Evolutionary conservation across 2,113 vertebrate species (phyloP).

Genomic region (Campylomormyrus tamandua): DNA sequence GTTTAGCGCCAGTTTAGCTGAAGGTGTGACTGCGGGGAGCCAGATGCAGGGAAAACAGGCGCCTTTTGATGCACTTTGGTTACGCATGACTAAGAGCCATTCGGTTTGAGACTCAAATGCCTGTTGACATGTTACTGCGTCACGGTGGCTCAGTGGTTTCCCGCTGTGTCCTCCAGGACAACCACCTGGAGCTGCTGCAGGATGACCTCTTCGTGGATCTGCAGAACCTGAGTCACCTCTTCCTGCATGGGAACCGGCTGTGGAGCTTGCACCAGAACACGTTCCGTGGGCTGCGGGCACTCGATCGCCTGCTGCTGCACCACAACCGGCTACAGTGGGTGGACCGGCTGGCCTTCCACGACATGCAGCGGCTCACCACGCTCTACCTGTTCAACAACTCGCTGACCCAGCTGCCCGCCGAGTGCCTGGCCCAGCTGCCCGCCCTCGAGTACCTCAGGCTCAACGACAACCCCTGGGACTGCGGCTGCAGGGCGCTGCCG

Average conservation of each 20-base stretch:
- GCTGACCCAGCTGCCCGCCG: conserved; percentile 77
- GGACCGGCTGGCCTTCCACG: conserved; percentile 82
- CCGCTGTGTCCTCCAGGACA: conserved; percentile 60
- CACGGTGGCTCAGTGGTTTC: background rate
- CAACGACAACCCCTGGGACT: conserved; percentile 92
- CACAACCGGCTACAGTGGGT: conserved; percentile 92
- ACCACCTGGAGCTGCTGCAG: conserved; percentile 88
- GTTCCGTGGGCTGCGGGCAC: conserved; percentile 82
- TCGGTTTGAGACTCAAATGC: background rate
- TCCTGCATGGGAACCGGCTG: conserved; percentile 88
- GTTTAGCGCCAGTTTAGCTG: background rate
- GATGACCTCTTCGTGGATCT: conserved; percentile 93
- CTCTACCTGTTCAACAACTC: conserved; percentile 97
- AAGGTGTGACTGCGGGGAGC: background rate
- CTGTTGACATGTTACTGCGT: background rate
- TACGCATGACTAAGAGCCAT: background rate
- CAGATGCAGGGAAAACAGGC: background rate
- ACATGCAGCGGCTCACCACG: conserved; percentile 83
- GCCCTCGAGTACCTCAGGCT: conserved; percentile 91
- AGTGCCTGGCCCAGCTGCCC: conserved; percentile 72
- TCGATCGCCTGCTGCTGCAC: conserved; percentile 88
- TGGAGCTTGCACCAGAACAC: conserved; percentile 89
- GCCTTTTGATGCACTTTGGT: background rate
- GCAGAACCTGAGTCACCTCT: conserved; percentile 94
- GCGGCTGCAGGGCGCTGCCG: conserved; percentile 78